phyloP scores from a whole-genome alignment of 2,113 vertebrate species.

The Perognathus longimembris region DNA sequence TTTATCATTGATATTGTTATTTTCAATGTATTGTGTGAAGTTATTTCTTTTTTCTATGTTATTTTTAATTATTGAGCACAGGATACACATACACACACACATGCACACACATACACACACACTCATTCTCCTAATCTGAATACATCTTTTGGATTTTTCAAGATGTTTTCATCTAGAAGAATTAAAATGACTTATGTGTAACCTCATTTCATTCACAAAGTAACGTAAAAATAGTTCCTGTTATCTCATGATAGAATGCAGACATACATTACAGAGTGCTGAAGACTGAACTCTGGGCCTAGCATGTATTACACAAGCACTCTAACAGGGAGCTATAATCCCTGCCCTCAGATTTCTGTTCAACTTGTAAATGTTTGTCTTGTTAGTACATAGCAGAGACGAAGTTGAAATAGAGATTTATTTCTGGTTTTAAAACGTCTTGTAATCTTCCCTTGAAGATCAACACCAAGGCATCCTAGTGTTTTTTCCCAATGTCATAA shows the following conservation, averaged over 20 bases:
- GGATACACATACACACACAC: too few species aligned
- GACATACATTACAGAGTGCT: neutral
- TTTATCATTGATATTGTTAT: too few species aligned
- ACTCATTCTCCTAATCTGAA: neutral
- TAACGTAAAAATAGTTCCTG: neutral
- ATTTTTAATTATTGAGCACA: neutral
- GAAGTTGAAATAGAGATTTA: neutral
- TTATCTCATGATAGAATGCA: neutral
- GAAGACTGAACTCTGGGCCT: neutral
- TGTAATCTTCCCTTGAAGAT: neutral
- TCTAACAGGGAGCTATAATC: neutral
- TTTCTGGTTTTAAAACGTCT: neutral
- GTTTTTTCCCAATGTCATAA: neutral
- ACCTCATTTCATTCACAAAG: slow-evolving; percentile 38
- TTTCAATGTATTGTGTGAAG: too few species aligned
- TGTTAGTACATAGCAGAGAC: neutral
- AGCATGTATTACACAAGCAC: neutral
- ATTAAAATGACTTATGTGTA: neutral
- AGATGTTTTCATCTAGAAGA: slow-evolving; percentile 3
- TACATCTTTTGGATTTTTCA: neutral
- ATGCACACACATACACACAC: too few species aligned
- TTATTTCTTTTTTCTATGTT: too few species aligned
- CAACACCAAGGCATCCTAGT: neutral
- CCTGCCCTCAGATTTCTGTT: neutral
- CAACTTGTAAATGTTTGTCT: slow-evolving; percentile 1